phyloP scores from a whole-genome alignment of 2,888 invertebrate genomes.

The Drosophila mettleri region DNA sequence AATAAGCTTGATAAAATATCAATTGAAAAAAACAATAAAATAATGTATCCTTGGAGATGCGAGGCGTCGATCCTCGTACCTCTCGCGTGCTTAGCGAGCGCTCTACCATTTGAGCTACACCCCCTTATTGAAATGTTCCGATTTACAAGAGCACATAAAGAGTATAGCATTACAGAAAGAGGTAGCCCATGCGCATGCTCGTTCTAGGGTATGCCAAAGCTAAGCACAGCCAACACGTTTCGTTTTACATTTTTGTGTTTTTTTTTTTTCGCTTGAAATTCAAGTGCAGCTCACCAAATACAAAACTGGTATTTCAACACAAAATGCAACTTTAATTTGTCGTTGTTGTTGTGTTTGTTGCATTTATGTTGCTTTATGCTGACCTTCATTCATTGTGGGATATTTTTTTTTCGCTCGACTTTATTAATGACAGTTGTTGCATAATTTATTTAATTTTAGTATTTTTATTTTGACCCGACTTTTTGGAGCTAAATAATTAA shows the following conservation, averaged over 20 bases:
- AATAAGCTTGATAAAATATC: no score
- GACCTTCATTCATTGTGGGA: slow-evolving; percentile 79
- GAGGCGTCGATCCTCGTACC: slow-evolving; percentile 5
- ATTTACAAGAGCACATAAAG: background rate
- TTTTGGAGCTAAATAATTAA: slow-evolving; percentile 67
- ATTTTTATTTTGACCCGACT: slow-evolving; percentile 52
- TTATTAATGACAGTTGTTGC: slow-evolving; percentile 80
- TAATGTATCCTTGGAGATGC: background rate
- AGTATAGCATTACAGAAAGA: background rate
- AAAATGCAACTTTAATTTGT: slow-evolving; percentile 73
- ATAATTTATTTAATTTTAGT: slow-evolving; percentile 73
- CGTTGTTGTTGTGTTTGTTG: slow-evolving; percentile 44
- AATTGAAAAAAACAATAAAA: background rate
- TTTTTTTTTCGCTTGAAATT: slow-evolving; percentile 43
- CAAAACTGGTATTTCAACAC: slow-evolving; percentile 77
- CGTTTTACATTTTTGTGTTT: background rate
- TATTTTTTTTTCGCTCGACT: slow-evolving; percentile 70
- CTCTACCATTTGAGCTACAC: slow-evolving; percentile 5
- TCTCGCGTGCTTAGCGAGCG: slow-evolving; percentile 8
- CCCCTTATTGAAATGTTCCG: background rate
- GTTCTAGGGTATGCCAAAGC: slow-evolving; percentile 15
- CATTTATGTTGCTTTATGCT: slow-evolving; percentile 73
- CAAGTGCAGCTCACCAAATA: slow-evolving; percentile 78
- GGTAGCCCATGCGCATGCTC: background rate
- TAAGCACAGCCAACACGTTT: background rate